A percentile compares a stretch with the other conserved stretches of the same genome.
Conservation (phyloP, 2,797 vertebrate species). For the Furcifer pardalis region DNA sequence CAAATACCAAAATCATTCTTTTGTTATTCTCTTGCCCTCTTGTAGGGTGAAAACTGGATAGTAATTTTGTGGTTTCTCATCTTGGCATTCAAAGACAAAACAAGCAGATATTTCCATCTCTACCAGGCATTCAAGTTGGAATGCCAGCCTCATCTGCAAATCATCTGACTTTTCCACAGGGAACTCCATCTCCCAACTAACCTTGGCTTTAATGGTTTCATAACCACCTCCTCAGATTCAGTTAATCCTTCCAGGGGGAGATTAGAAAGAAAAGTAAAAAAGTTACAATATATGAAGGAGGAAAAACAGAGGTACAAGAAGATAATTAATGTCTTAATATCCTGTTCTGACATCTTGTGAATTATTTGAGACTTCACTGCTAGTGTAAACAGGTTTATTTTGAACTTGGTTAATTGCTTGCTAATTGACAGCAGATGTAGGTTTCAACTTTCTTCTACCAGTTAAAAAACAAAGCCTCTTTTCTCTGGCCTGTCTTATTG, state of each 20-base stretch:
- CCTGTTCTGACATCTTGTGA: conserved; percentile 72
- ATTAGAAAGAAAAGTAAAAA: conserved; percentile 3
- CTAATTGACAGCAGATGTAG: conserved; percentile 66
- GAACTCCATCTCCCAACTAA: neutral
- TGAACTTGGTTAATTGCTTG: conserved; percentile 69
- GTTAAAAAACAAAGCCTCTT: conserved; percentile 61
- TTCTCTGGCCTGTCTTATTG: conserved; percentile 46
- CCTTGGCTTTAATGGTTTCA: conserved; percentile 31
- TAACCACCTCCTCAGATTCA: conserved; percentile 31
- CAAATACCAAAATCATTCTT: too few species aligned
- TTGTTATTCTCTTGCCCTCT: too few species aligned
- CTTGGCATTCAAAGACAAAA: too few species aligned
- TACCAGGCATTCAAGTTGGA: neutral
- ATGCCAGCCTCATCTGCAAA: neutral
- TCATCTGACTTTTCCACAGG: neutral
- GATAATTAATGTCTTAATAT: conserved; percentile 74
- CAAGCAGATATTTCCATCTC: too few species aligned
- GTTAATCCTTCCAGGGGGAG: neutral
- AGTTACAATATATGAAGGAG: neutral
- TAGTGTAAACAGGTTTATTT: conserved; percentile 69
- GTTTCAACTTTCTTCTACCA: conserved; percentile 51
- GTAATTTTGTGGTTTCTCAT: too few species aligned
- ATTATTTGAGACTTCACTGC: conserved; percentile 66
- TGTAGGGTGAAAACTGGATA: too few species aligned
- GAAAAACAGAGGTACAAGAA: conserved; percentile 37